Percentiles rank a stretch among this genome's conserved stretches.
These are phyloP conservation scores for Lerista edwardsae DNA, from an alignment of 2,797 vertebrate genomes.

Conservation along the genomic window DNA sequence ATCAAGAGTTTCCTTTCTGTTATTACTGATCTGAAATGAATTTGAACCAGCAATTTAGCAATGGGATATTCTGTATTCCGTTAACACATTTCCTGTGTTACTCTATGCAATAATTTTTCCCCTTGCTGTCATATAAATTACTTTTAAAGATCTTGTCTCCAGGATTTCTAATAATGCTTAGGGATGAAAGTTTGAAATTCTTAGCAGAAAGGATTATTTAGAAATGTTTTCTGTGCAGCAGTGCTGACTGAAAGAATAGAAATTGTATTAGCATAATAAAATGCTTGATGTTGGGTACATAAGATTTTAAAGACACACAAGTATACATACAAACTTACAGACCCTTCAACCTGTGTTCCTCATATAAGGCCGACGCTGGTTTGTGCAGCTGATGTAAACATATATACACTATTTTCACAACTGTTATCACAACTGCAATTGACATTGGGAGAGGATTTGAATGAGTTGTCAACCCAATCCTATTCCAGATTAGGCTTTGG, in stretches of 20 bases:
- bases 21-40: not conserved
- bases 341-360: not conserved
- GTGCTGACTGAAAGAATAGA: not conserved
- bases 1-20: not conserved
- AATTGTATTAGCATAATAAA: slow-evolving; percentile 20
- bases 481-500: too few species aligned
- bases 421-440: not conserved
- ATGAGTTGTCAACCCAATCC: too few species aligned
- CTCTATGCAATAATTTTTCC: not conserved
- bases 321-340: not conserved
- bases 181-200: slow-evolving; percentile 13
- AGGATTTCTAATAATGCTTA: slow-evolving; percentile 23
- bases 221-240: not conserved
- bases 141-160: not conserved
- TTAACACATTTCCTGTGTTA: not conserved
- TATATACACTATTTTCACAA: not conserved
- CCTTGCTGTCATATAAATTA: not conserved
- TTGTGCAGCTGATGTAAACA: not conserved
- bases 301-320: not conserved
- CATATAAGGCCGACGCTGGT: too few species aligned
- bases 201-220: not conserved
- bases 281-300: not conserved
- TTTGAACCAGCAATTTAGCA: not conserved
- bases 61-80: not conserved
- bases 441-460: too few species aligned